Evolutionary conservation across 1,140 invertebrate species (phyloP).

Genomic region (Drosophila triauraria): DNA sequence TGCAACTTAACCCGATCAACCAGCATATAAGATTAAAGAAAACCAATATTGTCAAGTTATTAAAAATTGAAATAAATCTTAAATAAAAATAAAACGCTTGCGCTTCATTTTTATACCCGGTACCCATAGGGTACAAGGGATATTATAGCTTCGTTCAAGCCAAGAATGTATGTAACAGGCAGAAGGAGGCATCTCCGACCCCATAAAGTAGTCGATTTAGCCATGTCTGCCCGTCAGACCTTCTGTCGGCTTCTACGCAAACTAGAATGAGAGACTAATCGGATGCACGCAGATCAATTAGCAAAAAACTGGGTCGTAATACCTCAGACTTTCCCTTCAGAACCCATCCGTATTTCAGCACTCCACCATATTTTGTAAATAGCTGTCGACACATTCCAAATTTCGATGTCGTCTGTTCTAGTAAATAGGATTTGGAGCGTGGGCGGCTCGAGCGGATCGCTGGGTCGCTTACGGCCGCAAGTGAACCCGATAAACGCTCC

Average conservation of each 20-base stretch:
- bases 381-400: constrained; percentile 2
- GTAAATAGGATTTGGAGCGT: not conserved
- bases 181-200: too few species aligned
- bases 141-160: too few species aligned
- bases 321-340: not conserved
- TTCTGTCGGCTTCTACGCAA: too few species aligned
- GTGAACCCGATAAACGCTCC: not conserved
- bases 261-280: too few species aligned
- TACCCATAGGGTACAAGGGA: too few species aligned
- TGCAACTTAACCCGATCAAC: constrained; percentile 79
- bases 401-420: constrained; percentile 26
- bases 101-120: not conserved
- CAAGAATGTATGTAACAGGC: too few species aligned
- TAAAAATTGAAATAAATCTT: constrained; percentile 74
- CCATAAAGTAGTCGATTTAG: too few species aligned
- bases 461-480: not conserved
- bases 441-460: not conserved
- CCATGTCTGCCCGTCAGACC: too few species aligned
- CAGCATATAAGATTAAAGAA: constrained; percentile 73
- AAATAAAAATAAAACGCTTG: constrained; percentile 46
- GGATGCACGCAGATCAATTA: too few species aligned
- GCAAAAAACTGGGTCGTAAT: not conserved
- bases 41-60: constrained; percentile 81
- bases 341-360: not conserved
- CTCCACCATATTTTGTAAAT: too few species aligned